A percentile compares a stretch with the other conserved stretches of the same genome.
These are phyloP conservation scores for Bombus haemorrhoidalis DNA, from an alignment of 1,140 invertebrate genomes.

Conservation along the genomic window DNA sequence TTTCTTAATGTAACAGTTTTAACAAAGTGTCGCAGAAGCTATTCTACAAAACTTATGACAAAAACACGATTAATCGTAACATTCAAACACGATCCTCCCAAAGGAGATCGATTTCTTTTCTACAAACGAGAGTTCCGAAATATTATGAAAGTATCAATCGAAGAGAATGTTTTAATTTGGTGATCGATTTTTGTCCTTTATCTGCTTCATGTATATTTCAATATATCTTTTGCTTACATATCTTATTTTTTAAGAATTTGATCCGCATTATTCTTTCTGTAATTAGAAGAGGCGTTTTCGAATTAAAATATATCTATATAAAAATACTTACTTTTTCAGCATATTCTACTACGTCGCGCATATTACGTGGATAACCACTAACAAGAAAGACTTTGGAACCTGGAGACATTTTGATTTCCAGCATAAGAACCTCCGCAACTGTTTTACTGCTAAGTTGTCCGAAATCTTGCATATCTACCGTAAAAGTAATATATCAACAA, in stretches of 20 bases:
- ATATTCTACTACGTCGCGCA: constrained; percentile 95
- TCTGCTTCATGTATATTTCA: not conserved
- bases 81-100: not conserved
- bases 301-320: not conserved
- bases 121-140: not conserved
- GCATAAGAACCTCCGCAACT: constrained; percentile 93
- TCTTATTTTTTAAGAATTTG: not conserved
- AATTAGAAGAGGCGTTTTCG: not conserved
- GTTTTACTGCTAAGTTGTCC: constrained; percentile 92
- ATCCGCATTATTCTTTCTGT: too few relatives aligned
- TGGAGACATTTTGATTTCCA: constrained; percentile 96
- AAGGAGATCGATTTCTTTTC: not conserved
- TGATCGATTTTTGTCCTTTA: not conserved
- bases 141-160: not conserved
- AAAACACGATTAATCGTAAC: not conserved
- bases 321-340: constrained; percentile 89
- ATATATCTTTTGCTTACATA: not conserved
- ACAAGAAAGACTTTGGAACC: constrained; percentile 96
- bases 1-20: not conserved
- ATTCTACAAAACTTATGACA: not conserved
- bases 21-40: not conserved
- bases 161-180: not conserved
- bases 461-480: constrained; percentile 92
- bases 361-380: constrained; percentile 96
- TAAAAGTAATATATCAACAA: constrained; percentile 3